Evolutionary conservation across 2,113 vertebrate genomes (phyloP).

Genomic region (Nothoprocta pentlandii): DNA sequence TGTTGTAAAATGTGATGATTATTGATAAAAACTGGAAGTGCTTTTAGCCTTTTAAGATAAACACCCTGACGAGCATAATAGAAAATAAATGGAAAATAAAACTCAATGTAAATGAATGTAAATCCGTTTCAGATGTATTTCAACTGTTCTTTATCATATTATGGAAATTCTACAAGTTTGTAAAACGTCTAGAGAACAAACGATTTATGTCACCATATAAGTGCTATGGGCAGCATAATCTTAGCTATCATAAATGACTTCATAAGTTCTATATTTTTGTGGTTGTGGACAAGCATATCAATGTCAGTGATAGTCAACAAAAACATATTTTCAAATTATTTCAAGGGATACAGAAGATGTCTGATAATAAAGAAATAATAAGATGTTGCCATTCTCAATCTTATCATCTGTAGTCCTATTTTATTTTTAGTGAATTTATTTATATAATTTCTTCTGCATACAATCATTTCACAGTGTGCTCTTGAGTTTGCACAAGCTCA

Average conservation of each 20-base stretch:
- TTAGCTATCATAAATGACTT: conserved; percentile 28
- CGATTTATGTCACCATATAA: background rate
- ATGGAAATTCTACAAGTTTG: conserved; percentile 57
- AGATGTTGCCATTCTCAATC: conserved; percentile 2
- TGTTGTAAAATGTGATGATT: conserved; percentile 34
- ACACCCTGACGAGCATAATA: conserved; percentile 14
- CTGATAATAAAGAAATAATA: conserved; percentile 46
- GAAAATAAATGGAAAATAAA: conserved; percentile 15
- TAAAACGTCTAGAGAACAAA: conserved; percentile 23
- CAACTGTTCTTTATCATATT: conserved; percentile 46
- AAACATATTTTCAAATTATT: conserved; percentile 34
- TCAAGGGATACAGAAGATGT: conserved; percentile 21
- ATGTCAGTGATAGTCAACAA: conserved; percentile 7
- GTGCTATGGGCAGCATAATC: conserved; percentile 27
- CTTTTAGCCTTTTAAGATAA: conserved; percentile 7
- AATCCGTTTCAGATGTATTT: conserved; percentile 37
- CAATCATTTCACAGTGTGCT: background rate
- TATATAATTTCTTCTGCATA: background rate
- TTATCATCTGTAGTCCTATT: background rate
- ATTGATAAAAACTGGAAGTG: conserved; percentile 42
- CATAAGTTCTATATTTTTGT: conserved; percentile 33
- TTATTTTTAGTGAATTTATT: background rate
- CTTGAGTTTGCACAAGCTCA: background rate
- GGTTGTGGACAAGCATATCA: conserved; percentile 41
- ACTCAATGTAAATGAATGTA: conserved; percentile 17